Evolutionary conservation across 2,888 invertebrate genomes (phyloP).

Genomic region (Malachius bipustulatus): DNA sequence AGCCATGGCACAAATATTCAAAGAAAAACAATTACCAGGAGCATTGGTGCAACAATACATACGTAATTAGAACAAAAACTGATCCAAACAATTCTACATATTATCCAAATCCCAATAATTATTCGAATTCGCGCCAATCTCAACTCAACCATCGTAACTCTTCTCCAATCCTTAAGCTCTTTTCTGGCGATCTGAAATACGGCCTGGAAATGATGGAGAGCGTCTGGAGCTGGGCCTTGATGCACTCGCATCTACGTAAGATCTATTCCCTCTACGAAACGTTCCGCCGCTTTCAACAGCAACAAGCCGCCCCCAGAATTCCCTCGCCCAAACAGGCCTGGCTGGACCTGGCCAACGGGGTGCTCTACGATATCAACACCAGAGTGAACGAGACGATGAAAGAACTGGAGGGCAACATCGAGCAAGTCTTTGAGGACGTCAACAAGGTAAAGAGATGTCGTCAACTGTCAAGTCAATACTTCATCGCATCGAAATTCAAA

Average conservation of each 20-base stretch:
- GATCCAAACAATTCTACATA: conserved; percentile 13
- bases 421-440: conserved; percentile 54
- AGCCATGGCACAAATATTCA: no score
- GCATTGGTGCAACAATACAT: no score
- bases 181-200: conserved; percentile 20
- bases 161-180: no score
- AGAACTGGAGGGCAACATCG: no score
- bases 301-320: conserved; percentile 31
- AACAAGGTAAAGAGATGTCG: no score
- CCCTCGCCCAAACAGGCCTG: conserved; percentile 41
- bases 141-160: no score
- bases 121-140: no score
- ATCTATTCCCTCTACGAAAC: conserved; percentile 56
- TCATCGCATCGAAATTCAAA: no score
- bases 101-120: neutral
- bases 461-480: no score
- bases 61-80: no score
- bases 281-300: conserved; percentile 48
- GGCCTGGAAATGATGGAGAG: conserved; percentile 28
- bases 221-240: conserved; percentile 53
- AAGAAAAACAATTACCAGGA: no score
- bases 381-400: conserved; percentile 49
- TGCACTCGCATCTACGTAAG: conserved; percentile 47
- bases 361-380: conserved; percentile 50
- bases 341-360: conserved; percentile 52